phyloP scores from a whole-genome alignment of 2,888 invertebrate species.

The Elegia similella region DNA sequence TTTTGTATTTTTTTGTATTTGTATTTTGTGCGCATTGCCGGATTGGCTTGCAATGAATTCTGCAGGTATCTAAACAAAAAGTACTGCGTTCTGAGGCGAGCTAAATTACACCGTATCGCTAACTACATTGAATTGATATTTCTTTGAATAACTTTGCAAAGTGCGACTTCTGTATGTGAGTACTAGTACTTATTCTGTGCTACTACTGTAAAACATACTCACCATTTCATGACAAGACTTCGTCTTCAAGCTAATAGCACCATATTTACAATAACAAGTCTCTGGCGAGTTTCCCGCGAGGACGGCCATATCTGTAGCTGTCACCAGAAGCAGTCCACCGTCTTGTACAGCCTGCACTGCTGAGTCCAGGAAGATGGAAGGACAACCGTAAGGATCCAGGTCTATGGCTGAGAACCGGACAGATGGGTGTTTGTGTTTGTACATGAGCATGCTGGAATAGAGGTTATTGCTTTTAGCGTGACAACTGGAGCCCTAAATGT shows the following conservation, averaged over 20 bases:
- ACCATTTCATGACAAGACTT: slow-evolving; percentile 98
- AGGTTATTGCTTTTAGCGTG: neutral
- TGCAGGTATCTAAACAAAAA: no score
- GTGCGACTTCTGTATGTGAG: no score
- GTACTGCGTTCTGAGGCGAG: no score
- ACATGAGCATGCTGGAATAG: slow-evolving; percentile 90
- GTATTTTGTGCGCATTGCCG: no score
- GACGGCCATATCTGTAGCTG: slow-evolving; percentile 98
- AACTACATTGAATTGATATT: no score
- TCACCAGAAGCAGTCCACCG: slow-evolving; percentile 94
- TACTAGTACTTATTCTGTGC: neutral
- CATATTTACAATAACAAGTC: slow-evolving; percentile 96
- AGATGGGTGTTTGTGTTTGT: slow-evolving; percentile 84
- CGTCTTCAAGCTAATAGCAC: slow-evolving; percentile 91
- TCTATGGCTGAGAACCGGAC: slow-evolving; percentile 94
- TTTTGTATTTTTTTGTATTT: no score
- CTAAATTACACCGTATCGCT: no score
- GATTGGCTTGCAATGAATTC: no score
- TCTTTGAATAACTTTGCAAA: no score
- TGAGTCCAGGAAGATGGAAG: slow-evolving; percentile 94
- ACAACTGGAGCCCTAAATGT: no score
- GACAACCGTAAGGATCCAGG: slow-evolving; percentile 98
- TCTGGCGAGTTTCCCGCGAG: slow-evolving; percentile 97
- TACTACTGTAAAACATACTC: slow-evolving; percentile 30
- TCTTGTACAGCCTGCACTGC: slow-evolving; percentile 91